Evolutionary conservation across 2,113 vertebrate species (phyloP).

Genomic region (Phalacrocorax aristotelis): DNA sequence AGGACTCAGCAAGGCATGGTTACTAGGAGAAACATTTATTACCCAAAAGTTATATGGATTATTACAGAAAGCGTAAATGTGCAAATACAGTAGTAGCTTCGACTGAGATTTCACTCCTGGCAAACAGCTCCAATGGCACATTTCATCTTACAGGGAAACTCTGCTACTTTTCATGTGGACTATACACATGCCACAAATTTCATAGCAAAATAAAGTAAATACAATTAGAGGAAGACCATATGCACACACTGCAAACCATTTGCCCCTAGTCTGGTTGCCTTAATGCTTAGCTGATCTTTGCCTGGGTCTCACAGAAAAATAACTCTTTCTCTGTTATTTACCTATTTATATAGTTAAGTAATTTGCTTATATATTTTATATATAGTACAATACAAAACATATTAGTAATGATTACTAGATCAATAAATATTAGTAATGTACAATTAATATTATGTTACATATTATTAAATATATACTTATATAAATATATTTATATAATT

Average conservation of each 20-base stretch:
- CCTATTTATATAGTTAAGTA: neutral
- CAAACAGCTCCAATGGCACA: neutral
- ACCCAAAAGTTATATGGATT: neutral
- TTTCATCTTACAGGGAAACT: neutral
- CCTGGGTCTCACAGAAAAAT: neutral
- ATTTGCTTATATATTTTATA: neutral
- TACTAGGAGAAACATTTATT: neutral
- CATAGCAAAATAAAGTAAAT: neutral
- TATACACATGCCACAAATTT: rapidly evolving
- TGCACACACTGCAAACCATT: neutral
- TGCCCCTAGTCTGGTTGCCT: neutral
- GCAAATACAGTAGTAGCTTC: neutral
- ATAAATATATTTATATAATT: neutral
- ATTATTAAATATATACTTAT: neutral
- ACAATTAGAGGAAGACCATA: neutral
- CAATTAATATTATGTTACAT: neutral
- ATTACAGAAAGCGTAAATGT: neutral
- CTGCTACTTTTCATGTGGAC: neutral
- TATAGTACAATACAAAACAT: too few relatives aligned
- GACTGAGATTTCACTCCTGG: neutral
- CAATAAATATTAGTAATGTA: neutral
- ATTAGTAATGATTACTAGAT: neutral
- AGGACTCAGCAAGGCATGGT: neutral
- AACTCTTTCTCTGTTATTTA: neutral
- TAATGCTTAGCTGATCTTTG: neutral